phyloP scores from a whole-genome alignment of 2,888 invertebrate genomes.

The Pandemis corylana region DNA sequence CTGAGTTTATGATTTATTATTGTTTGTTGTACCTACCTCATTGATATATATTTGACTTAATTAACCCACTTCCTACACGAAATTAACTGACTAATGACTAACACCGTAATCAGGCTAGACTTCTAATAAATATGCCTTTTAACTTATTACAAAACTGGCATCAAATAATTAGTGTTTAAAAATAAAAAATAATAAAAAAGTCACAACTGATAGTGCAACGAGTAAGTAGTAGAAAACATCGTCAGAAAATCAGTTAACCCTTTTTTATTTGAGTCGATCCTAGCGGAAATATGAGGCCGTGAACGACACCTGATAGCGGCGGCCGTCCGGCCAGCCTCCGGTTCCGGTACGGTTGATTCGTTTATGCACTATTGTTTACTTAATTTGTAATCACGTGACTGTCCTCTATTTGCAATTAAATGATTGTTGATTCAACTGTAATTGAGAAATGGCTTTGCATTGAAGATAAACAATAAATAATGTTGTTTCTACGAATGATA shows the following conservation, averaged over 20 bases:
- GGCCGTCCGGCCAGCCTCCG: slow-evolving; percentile 44
- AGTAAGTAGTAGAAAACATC: not conserved
- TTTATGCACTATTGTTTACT: slow-evolving; percentile 61
- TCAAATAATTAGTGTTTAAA: not conserved
- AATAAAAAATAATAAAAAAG: not conserved
- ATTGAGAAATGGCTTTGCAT: not conserved
- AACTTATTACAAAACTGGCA: no score
- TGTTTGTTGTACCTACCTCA: not conserved
- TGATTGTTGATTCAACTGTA: not conserved
- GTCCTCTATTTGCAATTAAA: slow-evolving; percentile 46
- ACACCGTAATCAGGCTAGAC: no score
- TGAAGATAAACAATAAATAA: not conserved
- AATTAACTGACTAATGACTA: no score
- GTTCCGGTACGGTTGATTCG: slow-evolving; percentile 54
- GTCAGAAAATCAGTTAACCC: not conserved
- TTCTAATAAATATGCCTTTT: no score
- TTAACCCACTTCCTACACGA: not conserved
- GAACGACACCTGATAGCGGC: slow-evolving; percentile 61
- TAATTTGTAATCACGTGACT: slow-evolving; percentile 60
- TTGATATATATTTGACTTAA: not conserved
- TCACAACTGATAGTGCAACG: not conserved
- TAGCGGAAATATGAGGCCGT: slow-evolving; percentile 52
- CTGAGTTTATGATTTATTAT: not conserved
- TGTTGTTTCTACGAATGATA: no score
- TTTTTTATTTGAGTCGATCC: slow-evolving; percentile 31